phyloP scores from a whole-genome alignment of 2,797 vertebrate genomes.

The Typhlichthys eigenmanni region DNA sequence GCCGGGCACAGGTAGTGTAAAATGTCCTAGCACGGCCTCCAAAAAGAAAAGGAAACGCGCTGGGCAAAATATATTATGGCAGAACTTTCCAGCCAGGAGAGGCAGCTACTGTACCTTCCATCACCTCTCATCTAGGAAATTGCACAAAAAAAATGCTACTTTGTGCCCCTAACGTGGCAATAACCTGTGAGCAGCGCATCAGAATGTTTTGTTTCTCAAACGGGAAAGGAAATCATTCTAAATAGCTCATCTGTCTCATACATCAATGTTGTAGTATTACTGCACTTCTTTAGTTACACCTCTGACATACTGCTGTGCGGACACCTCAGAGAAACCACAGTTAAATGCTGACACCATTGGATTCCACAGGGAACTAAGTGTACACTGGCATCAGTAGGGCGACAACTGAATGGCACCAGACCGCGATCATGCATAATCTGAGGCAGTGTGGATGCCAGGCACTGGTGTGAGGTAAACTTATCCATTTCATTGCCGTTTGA shows the following conservation, averaged over 20 bases:
- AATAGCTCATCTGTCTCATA: not conserved
- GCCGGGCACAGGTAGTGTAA: constrained; percentile 55
- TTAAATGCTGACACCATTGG: constrained; percentile 14
- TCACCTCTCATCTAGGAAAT: constrained; percentile 54
- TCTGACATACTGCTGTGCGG: constrained; percentile 42
- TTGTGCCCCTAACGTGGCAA: constrained; percentile 46
- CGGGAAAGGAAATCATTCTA: constrained; percentile 26
- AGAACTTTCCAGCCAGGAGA: constrained; percentile 51
- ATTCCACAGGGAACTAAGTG: constrained; percentile 41
- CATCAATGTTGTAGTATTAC: not conserved
- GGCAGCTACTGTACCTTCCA: constrained; percentile 49
- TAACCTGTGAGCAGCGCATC: constrained; percentile 52
- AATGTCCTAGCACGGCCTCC: constrained; percentile 50
- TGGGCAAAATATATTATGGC: constrained; percentile 54
- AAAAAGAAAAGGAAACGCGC: constrained; percentile 53
- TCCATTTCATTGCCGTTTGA: constrained; percentile 56
- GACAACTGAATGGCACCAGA: constrained; percentile 45
- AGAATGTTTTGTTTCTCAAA: constrained; percentile 35
- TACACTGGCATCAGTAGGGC: constrained; percentile 41
- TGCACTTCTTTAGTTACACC: constrained; percentile 7
- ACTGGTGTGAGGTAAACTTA: constrained; percentile 47
- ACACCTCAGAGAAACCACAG: constrained; percentile 24
- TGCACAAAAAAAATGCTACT: constrained; percentile 49
- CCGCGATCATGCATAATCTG: constrained; percentile 47
- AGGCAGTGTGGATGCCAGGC: constrained; percentile 40